These are phyloP conservation scores for Phocoena phocoena DNA, from an alignment of 2,113 vertebrate species.

Conservation along the genomic window DNA sequence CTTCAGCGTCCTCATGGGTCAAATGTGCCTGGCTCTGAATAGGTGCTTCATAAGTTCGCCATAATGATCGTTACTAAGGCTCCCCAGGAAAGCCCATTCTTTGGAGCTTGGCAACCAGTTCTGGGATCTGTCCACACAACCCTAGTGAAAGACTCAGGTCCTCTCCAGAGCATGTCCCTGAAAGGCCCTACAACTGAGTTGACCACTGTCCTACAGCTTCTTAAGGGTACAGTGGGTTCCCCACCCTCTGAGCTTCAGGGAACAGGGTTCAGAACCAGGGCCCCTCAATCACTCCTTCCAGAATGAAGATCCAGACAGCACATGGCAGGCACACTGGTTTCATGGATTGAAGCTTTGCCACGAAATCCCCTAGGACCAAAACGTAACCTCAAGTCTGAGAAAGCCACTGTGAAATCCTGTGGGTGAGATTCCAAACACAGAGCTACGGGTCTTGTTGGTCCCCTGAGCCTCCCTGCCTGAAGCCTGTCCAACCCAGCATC, in stretches of 20 bases:
- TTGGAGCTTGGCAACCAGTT: background rate
- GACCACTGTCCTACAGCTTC: background rate
- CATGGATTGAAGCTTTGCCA: background rate
- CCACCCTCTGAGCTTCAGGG: background rate
- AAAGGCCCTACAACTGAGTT: fast-evolving
- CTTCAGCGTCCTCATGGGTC: background rate
- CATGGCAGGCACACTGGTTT: fast-evolving
- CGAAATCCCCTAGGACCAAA: background rate
- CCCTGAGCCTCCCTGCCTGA: background rate
- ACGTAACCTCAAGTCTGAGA: background rate
- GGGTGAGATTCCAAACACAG: background rate
- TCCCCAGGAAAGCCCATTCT: background rate
- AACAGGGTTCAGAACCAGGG: background rate
- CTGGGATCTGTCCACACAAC: background rate
- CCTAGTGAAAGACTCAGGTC: background rate
- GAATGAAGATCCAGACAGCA: background rate
- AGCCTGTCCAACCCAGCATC: background rate
- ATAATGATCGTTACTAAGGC: too few species aligned
- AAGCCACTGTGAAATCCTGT: background rate
- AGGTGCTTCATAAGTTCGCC: background rate
- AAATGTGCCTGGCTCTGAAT: background rate
- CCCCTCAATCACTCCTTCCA: background rate
- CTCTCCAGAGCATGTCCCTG: background rate
- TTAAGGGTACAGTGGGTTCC: background rate
- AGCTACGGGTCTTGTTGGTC: background rate